phyloP scores from a whole-genome alignment of 2,888 invertebrate species.

The Sisyra terminalis region DNA sequence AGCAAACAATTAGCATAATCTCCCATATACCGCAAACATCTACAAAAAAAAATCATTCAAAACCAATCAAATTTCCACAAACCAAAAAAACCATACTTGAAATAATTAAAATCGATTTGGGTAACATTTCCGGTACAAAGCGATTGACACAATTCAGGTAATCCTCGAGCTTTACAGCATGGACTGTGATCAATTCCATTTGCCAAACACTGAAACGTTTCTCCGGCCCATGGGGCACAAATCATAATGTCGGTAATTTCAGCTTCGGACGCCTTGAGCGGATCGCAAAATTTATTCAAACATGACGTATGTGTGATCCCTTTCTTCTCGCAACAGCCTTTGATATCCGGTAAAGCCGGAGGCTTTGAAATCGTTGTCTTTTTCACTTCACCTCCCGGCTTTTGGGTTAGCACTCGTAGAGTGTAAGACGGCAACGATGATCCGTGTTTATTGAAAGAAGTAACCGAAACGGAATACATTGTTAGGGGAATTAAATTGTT shows the following conservation, averaged over 20 bases:
- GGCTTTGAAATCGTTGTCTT: slow-evolving; percentile 35
- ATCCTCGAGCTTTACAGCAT: slow-evolving; percentile 58
- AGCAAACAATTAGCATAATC: slow-evolving; percentile 68
- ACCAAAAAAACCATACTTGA: slow-evolving; percentile 56
- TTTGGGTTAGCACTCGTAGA: slow-evolving; percentile 53
- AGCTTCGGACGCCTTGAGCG: slow-evolving; percentile 33
- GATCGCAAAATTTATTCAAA: slow-evolving; percentile 65
- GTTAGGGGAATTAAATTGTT: slow-evolving; percentile 55
- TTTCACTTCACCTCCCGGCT: slow-evolving; percentile 42
- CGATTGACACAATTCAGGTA: slow-evolving; percentile 58
- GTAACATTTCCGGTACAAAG: slow-evolving; percentile 67
- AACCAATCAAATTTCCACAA: background rate
- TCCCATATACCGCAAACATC: slow-evolving; percentile 66
- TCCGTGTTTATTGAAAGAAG: slow-evolving; percentile 56
- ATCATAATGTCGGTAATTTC: slow-evolving; percentile 73
- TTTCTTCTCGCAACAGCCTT: slow-evolving; percentile 47
- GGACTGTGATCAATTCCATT: slow-evolving; percentile 69
- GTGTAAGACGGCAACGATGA: slow-evolving; percentile 60
- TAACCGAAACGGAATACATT: slow-evolving; percentile 67
- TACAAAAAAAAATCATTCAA: slow-evolving; percentile 17
- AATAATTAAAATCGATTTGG: slow-evolving; percentile 61
- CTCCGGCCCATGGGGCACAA: slow-evolving; percentile 74
- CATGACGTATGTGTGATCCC: slow-evolving; percentile 61
- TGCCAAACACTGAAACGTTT: slow-evolving; percentile 63
- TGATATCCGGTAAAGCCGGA: slow-evolving; percentile 57